Base-by-base conservation (phyloP, 2,888 invertebrate species). In the Dioctria linearis region DNA sequence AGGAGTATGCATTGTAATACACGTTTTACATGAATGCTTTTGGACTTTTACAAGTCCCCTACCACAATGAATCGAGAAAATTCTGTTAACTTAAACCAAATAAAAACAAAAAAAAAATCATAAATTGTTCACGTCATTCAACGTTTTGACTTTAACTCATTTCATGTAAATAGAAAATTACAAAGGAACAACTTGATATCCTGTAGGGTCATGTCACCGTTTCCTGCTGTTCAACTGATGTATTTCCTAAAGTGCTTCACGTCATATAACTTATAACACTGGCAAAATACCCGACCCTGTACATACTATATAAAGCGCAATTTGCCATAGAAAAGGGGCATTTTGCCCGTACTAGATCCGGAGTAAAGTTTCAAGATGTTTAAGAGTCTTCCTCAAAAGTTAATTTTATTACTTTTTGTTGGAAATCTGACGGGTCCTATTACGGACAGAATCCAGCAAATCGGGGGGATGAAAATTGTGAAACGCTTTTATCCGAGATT, bases 401-500 rank as follows among this genome's bases (percentile, higher is more conserved):
- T 76, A 37, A 63, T 76, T 76, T 76, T 76, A 37, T n/a, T 76
- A 8, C 46, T 76, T n/a, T 57, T 57, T 57, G 8, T 69, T 42
- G 25, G 42, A 5, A 37, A 57, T 8, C n/a, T 69, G 42, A 42
- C 51, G 8, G 8, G 25, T 5, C 42, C 11, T 5, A 54, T 37
- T 1, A 6, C n/a, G 81, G 39, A 4, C 82, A 81, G 43, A 76
- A 57, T 54, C 61, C 63, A 9, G 85, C 85, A 79, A 87, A 87
- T 11, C 84, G 83, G n/a, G 88, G 88, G 43, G 95, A 95, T 85
- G 95, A 95, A 88, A 93, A 92, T 84, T 97, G 96, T 87, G 96
- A 96, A 89, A 96, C 96, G 3, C 89, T 96, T 80, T 94, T 95
- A 76, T 95, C 95, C 6, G 95, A 96, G 88, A 94, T 97, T 85